Evolutionary conservation across 1,140 invertebrate species (phyloP), one percentile per base, ranked within the genome.

Genomic region (Mya arenaria): DNA sequence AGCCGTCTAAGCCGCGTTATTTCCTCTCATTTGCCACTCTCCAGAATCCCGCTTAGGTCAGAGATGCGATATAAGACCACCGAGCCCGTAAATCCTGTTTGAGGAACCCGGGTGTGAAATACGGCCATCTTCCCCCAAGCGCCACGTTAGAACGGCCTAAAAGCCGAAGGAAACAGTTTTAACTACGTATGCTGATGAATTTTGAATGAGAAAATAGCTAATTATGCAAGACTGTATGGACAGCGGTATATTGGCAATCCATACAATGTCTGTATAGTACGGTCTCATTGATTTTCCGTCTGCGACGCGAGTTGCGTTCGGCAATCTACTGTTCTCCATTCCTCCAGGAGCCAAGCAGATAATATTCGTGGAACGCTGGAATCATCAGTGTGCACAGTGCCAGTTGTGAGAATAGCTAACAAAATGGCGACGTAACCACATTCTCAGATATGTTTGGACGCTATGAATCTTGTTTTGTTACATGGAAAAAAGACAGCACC

Each of bases 171-270:
- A 84, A 63, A 52, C 79, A 79, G 69, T 83, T 62, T 69, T 55
- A 68, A 82, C 71, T 63, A 44, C 68, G 52, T 28, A 34, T 19
- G 28, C 48, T 83, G 81, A 73, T 85, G 80, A 85, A 85, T 85
- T 83, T 83, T 83, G 81, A 79, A 85, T 85, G 74, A 80, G 84
- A 83, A 75, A 83, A 72, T 44, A 68, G 68, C 80, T 85, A 85
- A 85, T 85, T 83, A 85, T 85, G 84, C 84, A 85, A 85, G 74
- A 69, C 62, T 75, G 56, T 37, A 48, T 41, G 28, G 36, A 56
- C 37, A 44, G 73, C 44, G 23, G 34, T 75, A 63, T 75, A 75
- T 75, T 48, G 73, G 48, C 60, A 65, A 58, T 30, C 58, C 63
- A 58, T 58, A 75, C 25, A 23, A 30, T 37, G 39, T 72, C 55